phyloP scores from a whole-genome alignment of 2,888 invertebrate genomes.

The Ormia ochracea region DNA sequence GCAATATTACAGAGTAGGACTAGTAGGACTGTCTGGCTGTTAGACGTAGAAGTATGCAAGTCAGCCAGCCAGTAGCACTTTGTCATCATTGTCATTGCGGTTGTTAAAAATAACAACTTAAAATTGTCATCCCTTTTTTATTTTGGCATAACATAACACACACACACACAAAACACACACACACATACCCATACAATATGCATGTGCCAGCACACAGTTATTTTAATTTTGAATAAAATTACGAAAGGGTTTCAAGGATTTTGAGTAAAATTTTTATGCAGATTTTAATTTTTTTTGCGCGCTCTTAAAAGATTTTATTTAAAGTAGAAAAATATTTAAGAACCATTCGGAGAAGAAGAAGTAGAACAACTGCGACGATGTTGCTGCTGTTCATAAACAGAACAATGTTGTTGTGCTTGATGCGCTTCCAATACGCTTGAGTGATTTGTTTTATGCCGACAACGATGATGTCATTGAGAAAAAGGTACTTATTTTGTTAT shows the following conservation, averaged over 20 bases:
- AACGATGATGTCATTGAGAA: slow-evolving; percentile 54
- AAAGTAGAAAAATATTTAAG: slow-evolving; percentile 54
- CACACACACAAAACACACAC: not conserved
- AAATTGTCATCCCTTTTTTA: slow-evolving; percentile 58
- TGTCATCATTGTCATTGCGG: slow-evolving; percentile 57
- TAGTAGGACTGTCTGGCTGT: no score
- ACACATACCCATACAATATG: not conserved
- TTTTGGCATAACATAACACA: not conserved
- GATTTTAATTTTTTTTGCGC: slow-evolving; percentile 38
- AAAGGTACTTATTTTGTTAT: slow-evolving; percentile 48
- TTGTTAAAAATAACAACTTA: slow-evolving; percentile 58
- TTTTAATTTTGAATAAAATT: slow-evolving; percentile 36
- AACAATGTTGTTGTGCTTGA: slow-evolving; percentile 29
- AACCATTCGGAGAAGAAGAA: not conserved
- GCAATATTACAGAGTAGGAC: not conserved
- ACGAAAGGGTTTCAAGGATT: slow-evolving; percentile 54
- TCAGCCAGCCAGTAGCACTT: slow-evolving; percentile 37
- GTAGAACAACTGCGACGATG: not conserved
- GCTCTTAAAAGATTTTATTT: slow-evolving; percentile 47
- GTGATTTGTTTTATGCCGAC: slow-evolving; percentile 47
- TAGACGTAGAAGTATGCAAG: not conserved
- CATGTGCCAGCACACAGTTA: not conserved
- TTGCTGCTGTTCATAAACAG: not conserved
- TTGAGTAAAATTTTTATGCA: slow-evolving; percentile 54
- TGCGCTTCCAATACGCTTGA: slow-evolving; percentile 58